A percentile compares a stretch with the other conserved stretches of the same genome.
phyloP scores from a whole-genome alignment of 2,797 vertebrate species.

The Hephaestus fuliginosus region DNA sequence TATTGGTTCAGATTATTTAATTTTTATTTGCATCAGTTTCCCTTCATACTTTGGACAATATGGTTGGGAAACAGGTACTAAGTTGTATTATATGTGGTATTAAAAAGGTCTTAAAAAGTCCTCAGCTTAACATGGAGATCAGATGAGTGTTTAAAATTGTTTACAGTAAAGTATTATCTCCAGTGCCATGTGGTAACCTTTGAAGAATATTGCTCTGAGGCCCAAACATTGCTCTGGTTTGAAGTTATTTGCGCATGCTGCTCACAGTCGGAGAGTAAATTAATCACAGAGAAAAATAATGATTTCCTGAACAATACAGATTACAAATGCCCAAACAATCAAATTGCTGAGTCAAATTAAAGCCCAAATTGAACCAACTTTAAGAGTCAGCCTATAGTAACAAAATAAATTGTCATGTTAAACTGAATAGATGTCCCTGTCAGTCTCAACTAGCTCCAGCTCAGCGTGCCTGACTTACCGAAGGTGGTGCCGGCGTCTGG shows the following conservation, averaged over 20 bases:
- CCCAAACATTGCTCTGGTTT: neutral
- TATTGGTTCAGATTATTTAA: neutral
- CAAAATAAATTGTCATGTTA: constrained; percentile 42
- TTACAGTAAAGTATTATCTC: neutral
- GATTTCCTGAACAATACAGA: constrained; percentile 28
- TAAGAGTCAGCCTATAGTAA: constrained; percentile 24
- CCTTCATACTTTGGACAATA: neutral
- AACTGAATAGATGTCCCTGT: constrained; percentile 29
- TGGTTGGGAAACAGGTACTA: neutral
- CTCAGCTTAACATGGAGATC: neutral
- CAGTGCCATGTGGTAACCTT: neutral
- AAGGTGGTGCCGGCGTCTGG: constrained; percentile 96
- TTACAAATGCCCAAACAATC: constrained; percentile 43
- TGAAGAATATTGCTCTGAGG: constrained; percentile 14
- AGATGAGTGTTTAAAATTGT: neutral
- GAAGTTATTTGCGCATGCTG: constrained; percentile 25
- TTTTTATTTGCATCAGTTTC: neutral
- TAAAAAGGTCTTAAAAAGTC: neutral
- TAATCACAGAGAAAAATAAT: constrained; percentile 24
- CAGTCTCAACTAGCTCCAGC: constrained; percentile 34
- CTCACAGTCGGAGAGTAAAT: constrained; percentile 29
- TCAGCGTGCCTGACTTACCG: constrained; percentile 84
- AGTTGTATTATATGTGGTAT: neutral
- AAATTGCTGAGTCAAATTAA: constrained; percentile 40
- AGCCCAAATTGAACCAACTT: constrained; percentile 31